phyloP scores from a whole-genome alignment of 2,797 vertebrate species.

The Ctenochaetus hawaiiensis region DNA sequence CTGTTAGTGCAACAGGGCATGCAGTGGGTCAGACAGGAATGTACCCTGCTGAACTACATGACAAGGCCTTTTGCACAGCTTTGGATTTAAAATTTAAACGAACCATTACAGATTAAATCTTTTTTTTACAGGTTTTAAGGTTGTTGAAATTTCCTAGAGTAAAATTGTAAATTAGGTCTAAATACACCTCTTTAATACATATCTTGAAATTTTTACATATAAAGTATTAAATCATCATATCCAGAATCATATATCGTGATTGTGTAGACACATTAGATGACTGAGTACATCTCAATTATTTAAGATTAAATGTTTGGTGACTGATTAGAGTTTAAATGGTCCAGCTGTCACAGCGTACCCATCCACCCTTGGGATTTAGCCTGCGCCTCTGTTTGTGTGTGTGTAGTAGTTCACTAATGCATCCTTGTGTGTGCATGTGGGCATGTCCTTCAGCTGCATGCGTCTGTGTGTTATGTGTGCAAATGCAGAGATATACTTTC shows the following conservation, averaged over 20 bases:
- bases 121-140: too few relatives aligned
- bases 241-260: too few relatives aligned
- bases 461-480: background rate
- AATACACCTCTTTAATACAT: background rate
- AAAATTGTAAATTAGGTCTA: background rate
- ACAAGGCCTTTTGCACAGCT: background rate
- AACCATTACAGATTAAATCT: too few relatives aligned
- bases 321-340: background rate
- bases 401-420: background rate
- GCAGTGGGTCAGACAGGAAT: conserved; percentile 3
- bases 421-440: background rate
- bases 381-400: background rate
- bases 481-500: conserved; percentile 3
- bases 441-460: background rate
- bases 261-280: background rate
- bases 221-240: background rate
- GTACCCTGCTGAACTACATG: background rate
- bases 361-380: background rate
- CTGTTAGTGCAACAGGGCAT: background rate
- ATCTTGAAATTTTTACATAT: background rate
- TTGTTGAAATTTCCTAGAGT: too few relatives aligned
- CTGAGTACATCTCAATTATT: background rate
- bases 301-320: background rate
- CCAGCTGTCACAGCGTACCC: background rate
- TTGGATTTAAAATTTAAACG: too few relatives aligned